phyloP scores from a whole-genome alignment of 2,797 vertebrate genomes.

The Diceros bicornis region DNA sequence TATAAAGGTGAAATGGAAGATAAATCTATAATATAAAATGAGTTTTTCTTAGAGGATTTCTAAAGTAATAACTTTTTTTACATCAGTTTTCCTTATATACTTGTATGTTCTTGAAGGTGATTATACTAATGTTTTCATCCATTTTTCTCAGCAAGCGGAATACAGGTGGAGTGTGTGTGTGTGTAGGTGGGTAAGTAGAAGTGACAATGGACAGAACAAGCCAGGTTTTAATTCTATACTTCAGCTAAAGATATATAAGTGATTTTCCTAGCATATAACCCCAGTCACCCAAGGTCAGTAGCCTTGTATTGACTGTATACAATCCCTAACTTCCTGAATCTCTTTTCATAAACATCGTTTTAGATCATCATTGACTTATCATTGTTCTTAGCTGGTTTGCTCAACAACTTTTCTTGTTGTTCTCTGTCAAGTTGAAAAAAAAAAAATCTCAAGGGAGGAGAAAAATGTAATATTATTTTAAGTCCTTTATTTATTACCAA shows the following conservation, averaged over 20 bases:
- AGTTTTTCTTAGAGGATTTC: conserved; percentile 45
- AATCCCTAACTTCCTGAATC: conserved; percentile 3
- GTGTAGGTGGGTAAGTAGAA: not conserved
- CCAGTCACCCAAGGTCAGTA: not conserved
- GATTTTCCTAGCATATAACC: not conserved
- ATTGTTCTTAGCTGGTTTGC: not conserved
- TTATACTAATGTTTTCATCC: not conserved
- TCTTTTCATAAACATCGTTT: not conserved
- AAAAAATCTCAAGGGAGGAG: not conserved
- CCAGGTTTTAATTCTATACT: not conserved
- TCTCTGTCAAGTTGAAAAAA: not conserved
- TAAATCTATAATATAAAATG: conserved; percentile 22
- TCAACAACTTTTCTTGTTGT: not conserved
- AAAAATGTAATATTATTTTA: conserved; percentile 17
- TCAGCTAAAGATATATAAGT: not conserved
- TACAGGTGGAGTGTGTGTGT: not conserved
- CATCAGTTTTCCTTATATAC: not conserved
- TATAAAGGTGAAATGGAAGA: conserved; percentile 25
- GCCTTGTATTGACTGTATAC: not conserved
- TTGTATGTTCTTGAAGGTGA: not conserved
- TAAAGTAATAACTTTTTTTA: conserved; percentile 10
- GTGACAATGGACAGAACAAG: not conserved
- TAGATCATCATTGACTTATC: not conserved
- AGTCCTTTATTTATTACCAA: conserved; percentile 1
- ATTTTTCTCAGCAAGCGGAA: conserved; percentile 30